Base-by-base conservation (phyloP, 1,140 invertebrate species). In the Chrysomallon squamiferum region DNA sequence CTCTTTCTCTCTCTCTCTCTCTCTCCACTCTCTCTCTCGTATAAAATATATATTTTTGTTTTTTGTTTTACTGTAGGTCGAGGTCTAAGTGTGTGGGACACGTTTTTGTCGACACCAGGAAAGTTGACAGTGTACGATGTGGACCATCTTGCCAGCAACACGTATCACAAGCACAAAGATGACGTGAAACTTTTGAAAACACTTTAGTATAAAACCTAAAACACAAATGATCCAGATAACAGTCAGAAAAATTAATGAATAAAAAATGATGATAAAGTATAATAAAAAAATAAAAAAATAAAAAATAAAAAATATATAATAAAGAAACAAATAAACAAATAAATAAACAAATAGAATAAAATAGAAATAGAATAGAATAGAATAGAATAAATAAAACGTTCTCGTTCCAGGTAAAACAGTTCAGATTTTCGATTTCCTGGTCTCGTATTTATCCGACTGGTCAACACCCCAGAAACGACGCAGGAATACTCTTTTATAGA, bases 381-480 rank as follows among this genome's bases (percentile, higher is more conserved):
- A 29, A 33, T 54, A 75, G 77, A 30, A 68, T n/a, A n/a, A n/a
- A n/a, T n/a, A 74, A 5, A 0, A 59, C 13, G 20, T 27, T 60
- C 13, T 13, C n/a, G n/a, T 49, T 63, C 22, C 65, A 83, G 81
- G 76, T 81, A 0, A 64, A 56, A 4, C 69, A 72, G n/a, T 84
- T 82, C 50, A 66, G 74, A 6, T 78, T 84, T 58, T 82, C 82
- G 5, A 56, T 84, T 27, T 76, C 78, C 1, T 84, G 82, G 82
- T 57, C 79, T 4, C 62, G 82, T 15, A 70, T 84, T 13, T 59
- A 79, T 11, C 79, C 80, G 11, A 65, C 80, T 38, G 77, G 77
- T 25, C 71, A 65, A n/a, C 65, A 56, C 6, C 18, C 38, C 22
- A 29, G 74, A 2, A 80, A 81, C 43, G 41, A 38, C 11, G 54